Conservation (phyloP, 1,140 invertebrate genomes). For the Cylas formicarius region DNA sequence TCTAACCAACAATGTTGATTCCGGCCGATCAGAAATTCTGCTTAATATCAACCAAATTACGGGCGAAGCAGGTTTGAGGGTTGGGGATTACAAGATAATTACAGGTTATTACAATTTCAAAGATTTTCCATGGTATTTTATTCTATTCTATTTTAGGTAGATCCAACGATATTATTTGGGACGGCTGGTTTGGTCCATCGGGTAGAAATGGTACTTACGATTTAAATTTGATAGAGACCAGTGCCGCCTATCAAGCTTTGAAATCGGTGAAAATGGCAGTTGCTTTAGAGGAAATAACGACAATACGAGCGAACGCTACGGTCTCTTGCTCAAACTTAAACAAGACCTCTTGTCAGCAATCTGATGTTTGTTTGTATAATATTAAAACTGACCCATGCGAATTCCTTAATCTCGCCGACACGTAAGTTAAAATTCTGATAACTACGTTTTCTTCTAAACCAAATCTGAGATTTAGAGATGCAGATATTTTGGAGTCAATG, state of each 20-base stretch:
- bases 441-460: no score
- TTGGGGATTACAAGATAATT: conserved; percentile 74
- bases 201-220: conserved; percentile 55
- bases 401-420: conserved; percentile 59
- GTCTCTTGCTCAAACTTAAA: conserved; percentile 38
- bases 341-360: conserved; percentile 35
- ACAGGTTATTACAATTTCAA: conserved; percentile 52
- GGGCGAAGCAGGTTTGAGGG: conserved; percentile 60
- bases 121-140: conserved; percentile 7
- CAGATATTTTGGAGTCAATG: conserved; percentile 53
- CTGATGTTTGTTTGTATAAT: conserved; percentile 73
- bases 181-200: conserved; percentile 73
- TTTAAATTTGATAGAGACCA: conserved; percentile 41
- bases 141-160: conserved; percentile 52
- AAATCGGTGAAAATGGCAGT: conserved; percentile 45
- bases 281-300: conserved; percentile 41
- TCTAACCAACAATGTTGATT: conserved; percentile 52
- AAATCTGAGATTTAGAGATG: conserved; percentile 47
- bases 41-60: conserved; percentile 84
- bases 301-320: conserved; percentile 43
- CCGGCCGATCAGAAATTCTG: conserved; percentile 59
- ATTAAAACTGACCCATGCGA: conserved; percentile 78
- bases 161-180: conserved; percentile 66
- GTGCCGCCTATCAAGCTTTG: conserved; percentile 46
- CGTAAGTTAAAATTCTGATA: no score